These are phyloP conservation scores for Tipula confusa DNA, from an alignment of 2,888 invertebrate genomes.

Conservation along the genomic window DNA sequence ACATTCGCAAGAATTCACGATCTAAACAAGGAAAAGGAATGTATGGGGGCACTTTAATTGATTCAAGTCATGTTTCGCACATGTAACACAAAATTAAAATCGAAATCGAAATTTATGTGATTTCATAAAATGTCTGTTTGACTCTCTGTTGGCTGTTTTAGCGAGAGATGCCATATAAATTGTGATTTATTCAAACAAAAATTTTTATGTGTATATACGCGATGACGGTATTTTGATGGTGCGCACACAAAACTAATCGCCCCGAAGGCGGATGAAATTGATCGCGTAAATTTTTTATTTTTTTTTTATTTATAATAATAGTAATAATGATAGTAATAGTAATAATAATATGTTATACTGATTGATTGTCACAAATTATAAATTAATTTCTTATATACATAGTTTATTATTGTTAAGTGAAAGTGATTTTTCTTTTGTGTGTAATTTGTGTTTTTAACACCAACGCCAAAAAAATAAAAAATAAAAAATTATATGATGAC, in stretches of 20 bases:
- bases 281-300: neutral
- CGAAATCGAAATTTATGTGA: slow-evolving; percentile 5
- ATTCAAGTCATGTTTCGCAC: slow-evolving; percentile 16
- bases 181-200: slow-evolving; percentile 25
- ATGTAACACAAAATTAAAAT: neutral
- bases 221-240: neutral
- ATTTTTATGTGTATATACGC: neutral
- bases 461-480: neutral
- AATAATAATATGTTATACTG: neutral
- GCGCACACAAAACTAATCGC: neutral
- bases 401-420: neutral
- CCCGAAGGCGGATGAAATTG: neutral
- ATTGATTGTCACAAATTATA: slow-evolving; percentile 25
- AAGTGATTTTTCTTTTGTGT: neutral
- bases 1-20: neutral
- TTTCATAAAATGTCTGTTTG: neutral
- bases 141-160: neutral
- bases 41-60: slow-evolving; percentile 25
- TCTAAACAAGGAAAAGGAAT: slow-evolving; percentile 3
- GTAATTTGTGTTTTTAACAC: neutral
- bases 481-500: neutral
- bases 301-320: neutral
- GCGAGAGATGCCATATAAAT: neutral
- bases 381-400: neutral
- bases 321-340: neutral